phyloP scores from a whole-genome alignment of 2,888 invertebrate genomes.

The Yponomeuta plumbellus region DNA sequence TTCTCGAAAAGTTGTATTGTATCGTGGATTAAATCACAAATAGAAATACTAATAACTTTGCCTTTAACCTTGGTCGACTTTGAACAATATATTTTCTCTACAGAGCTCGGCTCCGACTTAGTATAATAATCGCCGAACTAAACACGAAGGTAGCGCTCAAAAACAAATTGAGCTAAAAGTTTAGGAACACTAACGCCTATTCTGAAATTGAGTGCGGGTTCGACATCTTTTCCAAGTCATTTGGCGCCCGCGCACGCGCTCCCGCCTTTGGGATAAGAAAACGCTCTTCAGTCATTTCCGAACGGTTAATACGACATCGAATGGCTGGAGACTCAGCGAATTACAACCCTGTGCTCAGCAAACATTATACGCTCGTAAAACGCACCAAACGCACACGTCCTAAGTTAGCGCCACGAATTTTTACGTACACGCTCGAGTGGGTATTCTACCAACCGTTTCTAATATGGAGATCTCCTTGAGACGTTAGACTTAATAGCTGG shows the following conservation, averaged over 20 bases:
- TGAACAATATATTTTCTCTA: no score
- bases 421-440: constrained; percentile 1
- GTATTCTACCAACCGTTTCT: not conserved
- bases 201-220: constrained; percentile 35
- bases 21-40: not conserved
- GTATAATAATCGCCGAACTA: not conserved
- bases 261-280: constrained; percentile 38
- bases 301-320: constrained; percentile 35
- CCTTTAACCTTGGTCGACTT: no score
- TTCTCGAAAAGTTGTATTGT: not conserved
- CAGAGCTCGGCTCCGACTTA: no score
- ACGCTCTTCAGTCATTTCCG: constrained; percentile 43
- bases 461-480: not conserved
- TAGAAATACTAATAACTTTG: no score
- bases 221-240: constrained; percentile 65
- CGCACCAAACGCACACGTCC: not conserved
- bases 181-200: not conserved
- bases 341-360: constrained; percentile 6
- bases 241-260: constrained; percentile 30
- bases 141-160: constrained; percentile 31
- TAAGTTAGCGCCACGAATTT: constrained; percentile 1
- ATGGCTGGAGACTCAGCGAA: constrained; percentile 14
- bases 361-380: constrained; percentile 15
- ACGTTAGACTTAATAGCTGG: constrained; percentile 3
- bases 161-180: not conserved